Percentiles rank a stretch among this genome's conserved stretches.
Evolutionary conservation across 2,113 vertebrate genomes (phyloP).

Genomic region (Cebus imitator): DNA sequence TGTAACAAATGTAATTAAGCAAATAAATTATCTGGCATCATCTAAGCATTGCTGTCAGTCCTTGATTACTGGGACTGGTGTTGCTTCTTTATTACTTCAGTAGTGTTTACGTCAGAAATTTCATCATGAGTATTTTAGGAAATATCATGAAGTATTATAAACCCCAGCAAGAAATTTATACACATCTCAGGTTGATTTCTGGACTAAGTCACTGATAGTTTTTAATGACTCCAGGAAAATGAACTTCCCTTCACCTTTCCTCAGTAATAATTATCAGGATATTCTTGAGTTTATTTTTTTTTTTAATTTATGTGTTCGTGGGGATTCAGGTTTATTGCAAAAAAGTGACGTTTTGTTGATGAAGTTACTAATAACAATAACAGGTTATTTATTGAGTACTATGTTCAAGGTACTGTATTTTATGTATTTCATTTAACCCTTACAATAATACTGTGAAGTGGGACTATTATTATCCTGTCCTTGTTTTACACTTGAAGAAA

Average conservation of each 20-base stretch:
- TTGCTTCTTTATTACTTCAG: constrained; percentile 24
- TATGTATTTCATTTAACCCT: neutral
- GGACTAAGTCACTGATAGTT: neutral
- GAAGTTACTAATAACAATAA: neutral
- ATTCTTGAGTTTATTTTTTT: neutral
- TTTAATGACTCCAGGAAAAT: constrained; percentile 25
- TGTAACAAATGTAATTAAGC: constrained; percentile 1
- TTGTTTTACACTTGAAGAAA: neutral
- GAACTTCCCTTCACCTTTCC: neutral
- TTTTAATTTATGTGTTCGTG: neutral
- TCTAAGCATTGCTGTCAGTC: neutral
- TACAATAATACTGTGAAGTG: neutral
- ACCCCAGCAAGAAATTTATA: neutral
- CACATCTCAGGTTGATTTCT: neutral
- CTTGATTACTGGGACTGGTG: neutral
- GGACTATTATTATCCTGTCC: neutral
- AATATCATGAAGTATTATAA: constrained; percentile 10
- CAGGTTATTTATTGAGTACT: neutral
- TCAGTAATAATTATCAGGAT: neutral
- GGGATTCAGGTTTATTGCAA: neutral
- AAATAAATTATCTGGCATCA: neutral
- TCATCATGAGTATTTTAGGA: neutral
- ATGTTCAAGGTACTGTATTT: neutral
- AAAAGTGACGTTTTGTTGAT: constrained; percentile 31
- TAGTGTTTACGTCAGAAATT: constrained; percentile 35